Evolutionary conservation across 1,140 invertebrate species (phyloP), one percentile per base, ranked within the genome.

Genomic region (Andrena cerasifolii): DNA sequence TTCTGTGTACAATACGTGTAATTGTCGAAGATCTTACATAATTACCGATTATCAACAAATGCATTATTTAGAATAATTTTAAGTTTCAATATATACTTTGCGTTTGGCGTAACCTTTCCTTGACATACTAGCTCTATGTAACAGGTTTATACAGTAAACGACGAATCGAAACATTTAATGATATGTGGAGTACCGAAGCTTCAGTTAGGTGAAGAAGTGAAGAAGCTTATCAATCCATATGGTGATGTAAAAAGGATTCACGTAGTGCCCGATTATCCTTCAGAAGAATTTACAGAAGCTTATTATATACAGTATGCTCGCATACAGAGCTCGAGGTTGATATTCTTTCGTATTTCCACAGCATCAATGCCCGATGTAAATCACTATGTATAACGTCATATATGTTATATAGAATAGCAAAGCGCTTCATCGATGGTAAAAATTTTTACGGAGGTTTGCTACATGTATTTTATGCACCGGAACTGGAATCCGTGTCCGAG

Each of bases 391-490:
- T 51, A 14, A 24, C 53, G 26, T 77, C 33, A 28, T n/a, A n/a
- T n/a, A n/a, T n/a, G n/a, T 79, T 67, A 1, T 93, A 94, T n/a
- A 96, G 97, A 89, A 93, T 96, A 88, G 97, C 97, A 0, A 99
- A 98, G 90, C 94, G 93, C 72, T 94, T 95, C 82, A 79, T 98
- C 6, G 98, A 99, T 92, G 95, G 95, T 33, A 96, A 95, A 82
- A 96, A 96, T 71, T 99, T 98, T 89, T 98, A 95, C 92, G 98
- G 98, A 0, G 96, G 97, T 0, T 89, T 95, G 1, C 88, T 99
- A 28, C 98, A 98, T 92, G 94, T 98, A 4, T 98, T 96, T 87
- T 99, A 99, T 93, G 96, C 96, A 1, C 97, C 98, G 7, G 98
- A 99, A 91, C 93, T 96, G 82, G 98, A 99, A 93, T 94, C 91